Evolutionary conservation across 2,888 invertebrate genomes (phyloP).

Genomic region (Buathra laborator): DNA sequence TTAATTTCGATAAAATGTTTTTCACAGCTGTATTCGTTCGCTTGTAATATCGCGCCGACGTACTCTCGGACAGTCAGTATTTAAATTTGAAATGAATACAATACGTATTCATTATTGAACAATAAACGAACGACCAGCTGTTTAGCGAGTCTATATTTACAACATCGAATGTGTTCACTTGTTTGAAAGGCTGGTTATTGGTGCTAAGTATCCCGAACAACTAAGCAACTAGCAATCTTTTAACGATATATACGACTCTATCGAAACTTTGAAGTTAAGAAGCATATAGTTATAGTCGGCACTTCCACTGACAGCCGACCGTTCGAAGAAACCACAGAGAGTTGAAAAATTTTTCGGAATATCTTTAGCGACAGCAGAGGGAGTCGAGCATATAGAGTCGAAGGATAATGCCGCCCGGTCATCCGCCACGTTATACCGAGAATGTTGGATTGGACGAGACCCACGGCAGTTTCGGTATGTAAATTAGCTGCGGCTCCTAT

Average conservation of each 20-base stretch:
- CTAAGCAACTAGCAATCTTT: constrained; percentile 23
- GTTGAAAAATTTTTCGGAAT: constrained; percentile 63
- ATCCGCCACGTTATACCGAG: constrained; percentile 64
- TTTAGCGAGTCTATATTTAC: no score
- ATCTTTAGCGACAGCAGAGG: constrained; percentile 64
- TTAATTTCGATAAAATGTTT: no score
- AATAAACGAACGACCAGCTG: no score
- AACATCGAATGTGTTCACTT: no score
- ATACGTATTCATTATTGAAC: no score
- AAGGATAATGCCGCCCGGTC: constrained; percentile 66
- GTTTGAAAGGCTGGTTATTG: no score
- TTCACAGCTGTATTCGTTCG: no score
- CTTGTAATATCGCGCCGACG: no score
- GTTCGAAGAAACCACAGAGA: constrained; percentile 58
- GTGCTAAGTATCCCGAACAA: no score
- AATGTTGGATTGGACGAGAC: constrained; percentile 67
- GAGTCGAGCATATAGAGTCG: constrained; percentile 36
- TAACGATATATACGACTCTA: constrained; percentile 49
- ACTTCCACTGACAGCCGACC: constrained; percentile 30
- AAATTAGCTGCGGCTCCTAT: constrained; percentile 80
- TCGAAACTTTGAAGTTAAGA: constrained; percentile 40
- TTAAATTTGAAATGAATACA: no score
- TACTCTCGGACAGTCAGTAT: no score
- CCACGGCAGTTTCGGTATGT: constrained; percentile 78
- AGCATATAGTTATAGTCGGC: background rate